These are phyloP conservation scores for Anguilla obscura DNA, from an alignment of 2,797 vertebrate genomes.

Conservation along the genomic window DNA sequence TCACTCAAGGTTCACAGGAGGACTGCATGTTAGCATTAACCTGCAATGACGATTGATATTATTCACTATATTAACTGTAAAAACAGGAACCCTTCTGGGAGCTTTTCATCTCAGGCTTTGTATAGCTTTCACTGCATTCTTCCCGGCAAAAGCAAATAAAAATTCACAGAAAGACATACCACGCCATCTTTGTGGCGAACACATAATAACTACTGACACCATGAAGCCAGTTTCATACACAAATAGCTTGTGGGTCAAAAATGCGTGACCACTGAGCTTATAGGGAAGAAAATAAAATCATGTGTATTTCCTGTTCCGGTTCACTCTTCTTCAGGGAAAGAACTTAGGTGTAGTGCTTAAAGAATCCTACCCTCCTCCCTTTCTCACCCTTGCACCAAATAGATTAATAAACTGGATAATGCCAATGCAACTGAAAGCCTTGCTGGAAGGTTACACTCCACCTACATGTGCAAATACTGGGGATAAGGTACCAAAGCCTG, in stretches of 20 bases:
- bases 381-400: neutral
- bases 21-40: neutral
- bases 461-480: conserved; percentile 26
- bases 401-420: conserved; percentile 13
- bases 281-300: neutral
- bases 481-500: neutral
- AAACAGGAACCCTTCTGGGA: neutral
- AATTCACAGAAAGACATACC: neutral
- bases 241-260: neutral
- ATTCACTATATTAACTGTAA: neutral
- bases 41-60: neutral
- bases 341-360: neutral
- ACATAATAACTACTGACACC: neutral
- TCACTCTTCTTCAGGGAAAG: neutral
- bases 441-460: neutral
- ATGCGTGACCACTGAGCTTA: neutral
- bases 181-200: neutral
- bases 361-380: neutral
- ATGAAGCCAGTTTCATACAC: neutral
- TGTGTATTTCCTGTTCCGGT: neutral
- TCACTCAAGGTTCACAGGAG: neutral
- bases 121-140: neutral
- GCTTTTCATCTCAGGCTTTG: neutral
- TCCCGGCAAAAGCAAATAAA: neutral
- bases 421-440: neutral